Evolutionary conservation across 1,140 invertebrate genomes (phyloP).

Genomic region (Eupeodes corollae): DNA sequence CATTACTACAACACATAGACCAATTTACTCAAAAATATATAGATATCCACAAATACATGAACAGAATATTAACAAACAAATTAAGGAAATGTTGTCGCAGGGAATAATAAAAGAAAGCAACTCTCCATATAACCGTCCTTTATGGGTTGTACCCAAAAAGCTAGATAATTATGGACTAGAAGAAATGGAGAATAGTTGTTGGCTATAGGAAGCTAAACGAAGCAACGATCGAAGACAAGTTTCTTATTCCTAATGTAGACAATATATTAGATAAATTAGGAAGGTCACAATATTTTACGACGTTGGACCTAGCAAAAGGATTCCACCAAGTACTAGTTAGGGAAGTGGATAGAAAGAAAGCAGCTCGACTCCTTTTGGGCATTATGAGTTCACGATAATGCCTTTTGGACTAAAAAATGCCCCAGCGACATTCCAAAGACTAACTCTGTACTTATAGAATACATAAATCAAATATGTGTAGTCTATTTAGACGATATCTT

Average conservation of each 20-base stretch:
- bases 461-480: slow-evolving; percentile 19
- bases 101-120: slow-evolving; percentile 5
- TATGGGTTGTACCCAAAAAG: slow-evolving; percentile 11
- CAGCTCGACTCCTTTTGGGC: slow-evolving; percentile 3
- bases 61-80: slow-evolving; percentile 23
- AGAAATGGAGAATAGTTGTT: slow-evolving; percentile 21
- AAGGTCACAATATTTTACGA: slow-evolving; percentile 1
- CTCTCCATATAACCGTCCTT: slow-evolving; percentile 3
- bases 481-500: slow-evolving; percentile 32
- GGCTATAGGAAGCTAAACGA: slow-evolving; percentile 23
- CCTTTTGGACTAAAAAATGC: slow-evolving; percentile 35
- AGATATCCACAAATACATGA: slow-evolving; percentile 24
- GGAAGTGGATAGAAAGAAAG: slow-evolving; percentile 3
- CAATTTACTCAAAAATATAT: slow-evolving; percentile 18
- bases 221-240: not conserved
- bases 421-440: slow-evolving; percentile 35
- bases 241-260: slow-evolving; percentile 1
- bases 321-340: slow-evolving; percentile 25
- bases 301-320: slow-evolving; percentile 19
- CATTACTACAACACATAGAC: not conserved
- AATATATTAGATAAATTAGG: slow-evolving; percentile 2
- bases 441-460: slow-evolving; percentile 23
- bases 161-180: slow-evolving; percentile 3
- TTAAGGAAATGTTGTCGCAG: slow-evolving; percentile 16
- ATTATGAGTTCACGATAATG: slow-evolving; percentile 17